These are phyloP conservation scores for Taxidea taxus DNA, from an alignment of 2,113 vertebrate species.

Conservation along the genomic window DNA sequence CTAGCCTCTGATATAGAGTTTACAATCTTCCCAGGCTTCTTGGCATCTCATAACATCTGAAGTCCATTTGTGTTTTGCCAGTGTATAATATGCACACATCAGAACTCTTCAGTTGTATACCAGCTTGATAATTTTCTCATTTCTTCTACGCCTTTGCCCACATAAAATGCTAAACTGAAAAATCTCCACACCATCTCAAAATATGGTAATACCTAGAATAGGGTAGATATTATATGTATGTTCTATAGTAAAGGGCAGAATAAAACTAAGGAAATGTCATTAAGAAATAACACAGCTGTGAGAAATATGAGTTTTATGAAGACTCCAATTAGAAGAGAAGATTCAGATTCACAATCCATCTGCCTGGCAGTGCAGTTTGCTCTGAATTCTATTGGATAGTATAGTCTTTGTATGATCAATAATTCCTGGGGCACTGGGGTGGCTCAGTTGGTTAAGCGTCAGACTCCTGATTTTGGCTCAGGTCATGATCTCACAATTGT, in stretches of 20 bases:
- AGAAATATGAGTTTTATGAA: not conserved
- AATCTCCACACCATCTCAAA: not conserved
- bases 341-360: not conserved
- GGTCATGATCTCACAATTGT: not conserved
- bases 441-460: not conserved
- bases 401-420: not conserved
- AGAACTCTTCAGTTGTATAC: not conserved
- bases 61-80: not conserved
- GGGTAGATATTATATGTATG: not conserved
- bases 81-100: not conserved
- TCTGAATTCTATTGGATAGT: not conserved
- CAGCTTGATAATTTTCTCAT: not conserved
- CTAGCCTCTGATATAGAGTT: not conserved
- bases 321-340: not conserved
- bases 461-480: not conserved
- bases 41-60: not conserved
- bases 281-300: not conserved
- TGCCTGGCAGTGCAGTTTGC: not conserved
- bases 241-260: not conserved
- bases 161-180: not conserved
- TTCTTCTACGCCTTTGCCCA: not conserved
- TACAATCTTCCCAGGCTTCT: not conserved
- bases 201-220: not conserved
- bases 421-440: not conserved
- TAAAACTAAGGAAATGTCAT: not conserved